These are phyloP conservation scores for Nylanderia fulva DNA, from an alignment of 1,140 invertebrate species.

Conservation along the genomic window DNA sequence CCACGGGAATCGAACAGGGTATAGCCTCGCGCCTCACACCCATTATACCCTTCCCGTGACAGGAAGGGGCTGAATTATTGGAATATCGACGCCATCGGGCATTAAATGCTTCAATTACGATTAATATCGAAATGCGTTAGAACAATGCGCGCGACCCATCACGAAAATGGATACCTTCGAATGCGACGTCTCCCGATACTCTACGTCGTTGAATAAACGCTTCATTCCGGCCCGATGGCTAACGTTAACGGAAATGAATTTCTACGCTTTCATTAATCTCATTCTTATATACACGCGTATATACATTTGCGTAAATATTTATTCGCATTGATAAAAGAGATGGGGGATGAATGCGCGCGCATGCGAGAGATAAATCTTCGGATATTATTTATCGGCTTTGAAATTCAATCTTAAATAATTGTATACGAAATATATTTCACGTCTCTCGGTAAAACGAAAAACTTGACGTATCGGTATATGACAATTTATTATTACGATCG, in stretches of 20 bases:
- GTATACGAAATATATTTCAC: neutral
- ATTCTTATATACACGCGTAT: slow-evolving; percentile 17
- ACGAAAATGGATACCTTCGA: slow-evolving; percentile 37
- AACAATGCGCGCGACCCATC: slow-evolving; percentile 49
- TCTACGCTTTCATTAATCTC: slow-evolving; percentile 40
- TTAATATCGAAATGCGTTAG: slow-evolving; percentile 79
- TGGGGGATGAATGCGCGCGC: neutral
- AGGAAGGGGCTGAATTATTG: slow-evolving; percentile 83
- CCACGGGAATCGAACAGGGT: slow-evolving; percentile 82
- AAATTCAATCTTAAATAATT: neutral
- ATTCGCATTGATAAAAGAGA: neutral
- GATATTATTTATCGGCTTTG: neutral
- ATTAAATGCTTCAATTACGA: slow-evolving; percentile 85
- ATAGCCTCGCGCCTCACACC: slow-evolving; percentile 83
- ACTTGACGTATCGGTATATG: neutral
- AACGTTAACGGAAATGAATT: slow-evolving; percentile 36
- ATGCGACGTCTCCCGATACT: neutral
- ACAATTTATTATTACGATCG: slow-evolving; percentile 28
- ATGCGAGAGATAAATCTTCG: neutral
- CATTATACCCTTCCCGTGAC: slow-evolving; percentile 76
- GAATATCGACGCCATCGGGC: slow-evolving; percentile 84
- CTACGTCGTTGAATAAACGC: neutral
- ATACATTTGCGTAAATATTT: neutral
- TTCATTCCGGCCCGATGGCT: neutral
- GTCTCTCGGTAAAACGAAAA: neutral